Evolutionary conservation across 2,888 invertebrate species (phyloP).

Genomic region (Himalopsyche anomala): DNA sequence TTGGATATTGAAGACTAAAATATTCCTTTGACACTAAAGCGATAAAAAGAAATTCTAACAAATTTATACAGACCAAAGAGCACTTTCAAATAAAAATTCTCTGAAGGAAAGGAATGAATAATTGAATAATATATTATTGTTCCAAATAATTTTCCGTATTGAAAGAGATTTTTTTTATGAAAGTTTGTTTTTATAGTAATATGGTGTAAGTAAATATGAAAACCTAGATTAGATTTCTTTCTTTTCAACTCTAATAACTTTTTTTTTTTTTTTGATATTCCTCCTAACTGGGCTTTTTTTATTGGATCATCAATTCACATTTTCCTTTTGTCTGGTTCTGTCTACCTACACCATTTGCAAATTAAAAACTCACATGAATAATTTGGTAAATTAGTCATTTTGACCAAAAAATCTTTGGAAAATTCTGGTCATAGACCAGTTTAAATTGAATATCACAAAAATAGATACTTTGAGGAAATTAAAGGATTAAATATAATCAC

Average conservation of each 20-base stretch:
- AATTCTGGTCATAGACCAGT: no score
- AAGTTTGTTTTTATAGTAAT: neutral
- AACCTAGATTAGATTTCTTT: neutral
- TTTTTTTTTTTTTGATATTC: neutral
- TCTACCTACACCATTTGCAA: neutral
- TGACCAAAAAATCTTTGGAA: no score
- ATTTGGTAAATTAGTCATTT: no score
- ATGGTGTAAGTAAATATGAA: neutral
- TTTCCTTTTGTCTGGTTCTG: neutral
- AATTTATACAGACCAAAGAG: neutral
- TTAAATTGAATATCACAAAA: no score
- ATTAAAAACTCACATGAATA: no score
- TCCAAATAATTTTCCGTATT: neutral
- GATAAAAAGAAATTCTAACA: neutral
- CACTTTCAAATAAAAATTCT: neutral
- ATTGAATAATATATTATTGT: neutral
- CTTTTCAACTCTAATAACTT: neutral
- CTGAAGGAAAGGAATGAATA: neutral
- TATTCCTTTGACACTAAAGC: constrained; percentile 9
- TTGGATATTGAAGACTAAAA: neutral
- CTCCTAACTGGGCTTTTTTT: neutral
- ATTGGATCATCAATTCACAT: no score
- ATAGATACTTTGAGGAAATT: no score
- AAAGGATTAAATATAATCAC: no score
- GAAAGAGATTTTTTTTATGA: neutral